Evolutionary conservation across 2,888 invertebrate genomes (phyloP), one percentile per base, ranked within the genome.

Genomic region (Pseudococcus jackbeardsleyi): DNA sequence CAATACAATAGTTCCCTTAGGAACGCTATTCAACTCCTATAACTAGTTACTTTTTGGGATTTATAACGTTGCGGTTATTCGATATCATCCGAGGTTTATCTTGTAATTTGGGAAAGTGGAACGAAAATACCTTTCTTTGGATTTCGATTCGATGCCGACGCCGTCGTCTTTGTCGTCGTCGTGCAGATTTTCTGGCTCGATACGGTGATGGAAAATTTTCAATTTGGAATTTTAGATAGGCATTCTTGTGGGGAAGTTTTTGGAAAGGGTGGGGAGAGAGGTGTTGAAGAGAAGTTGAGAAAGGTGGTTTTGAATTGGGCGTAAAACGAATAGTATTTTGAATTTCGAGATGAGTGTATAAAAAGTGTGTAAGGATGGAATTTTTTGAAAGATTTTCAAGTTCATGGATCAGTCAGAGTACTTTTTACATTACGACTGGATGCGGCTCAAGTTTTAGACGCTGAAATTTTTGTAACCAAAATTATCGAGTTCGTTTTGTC

Each of bases 1-100:
- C 86, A 77, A 72, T 77, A 86, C 86, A 86, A 86, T 86, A 86
- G 86, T 48, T 86, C 86, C 86, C 86, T 77, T 26, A 86, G 86
- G 86, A 77, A 72, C 72, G 86, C 86, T 46, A 86, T 86, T 86
- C 86, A 86, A 72, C 86, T 86, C 86, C 86, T 48, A 77, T 86
- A 77, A 86, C 86, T 86, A 86, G 86, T 86, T 86, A 39, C 86
- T 86, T 42, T 48, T 86, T 68, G 86, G 42, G 86, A 86, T 86
- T 86, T 86, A 86, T 77, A 77, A 46, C 77, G 86, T 86, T 86
- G 86, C 86, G 86, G 86, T 86, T 72, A 86, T 26, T 86, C 50
- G 86, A 86, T 86, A 86, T 77, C 77, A 22, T 86, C 39, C 72
- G 77, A 86, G 86, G 68, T 86, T 86, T 77, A 77, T 85, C 64